These are phyloP conservation scores for Bemisia tabaci DNA, from an alignment of 1,140 invertebrate genomes.

Conservation along the genomic window DNA sequence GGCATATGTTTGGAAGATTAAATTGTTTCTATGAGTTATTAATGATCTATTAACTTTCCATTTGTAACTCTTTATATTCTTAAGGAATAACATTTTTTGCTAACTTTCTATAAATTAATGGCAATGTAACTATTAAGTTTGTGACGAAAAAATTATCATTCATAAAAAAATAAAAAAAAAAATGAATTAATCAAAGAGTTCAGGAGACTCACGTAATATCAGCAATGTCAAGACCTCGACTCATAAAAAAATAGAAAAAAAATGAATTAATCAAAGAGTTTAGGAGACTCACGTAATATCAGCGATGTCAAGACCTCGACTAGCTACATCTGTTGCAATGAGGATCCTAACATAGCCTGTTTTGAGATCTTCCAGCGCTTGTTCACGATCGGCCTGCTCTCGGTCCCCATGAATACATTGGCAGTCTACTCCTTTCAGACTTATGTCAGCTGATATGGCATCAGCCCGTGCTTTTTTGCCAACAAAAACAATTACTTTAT, in stretches of 20 bases:
- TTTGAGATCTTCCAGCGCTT: slow-evolving; percentile 68
- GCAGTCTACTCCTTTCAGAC: slow-evolving; percentile 45
- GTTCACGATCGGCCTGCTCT: slow-evolving; percentile 73
- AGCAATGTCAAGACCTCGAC: slow-evolving; percentile 80
- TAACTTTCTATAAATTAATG: too few relatives aligned
- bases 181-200: too few relatives aligned
- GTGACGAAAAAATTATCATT: too few relatives aligned
- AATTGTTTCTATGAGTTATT: too few relatives aligned
- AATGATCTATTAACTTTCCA: too few relatives aligned
- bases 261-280: too few relatives aligned
- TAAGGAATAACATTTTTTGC: too few relatives aligned
- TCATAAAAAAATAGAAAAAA: too few relatives aligned
- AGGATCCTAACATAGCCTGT: slow-evolving; percentile 58
- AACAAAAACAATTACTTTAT: slow-evolving; percentile 81
- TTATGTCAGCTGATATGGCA: slow-evolving; percentile 64
- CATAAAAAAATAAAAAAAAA: too few relatives aligned
- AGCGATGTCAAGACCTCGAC: slow-evolving; percentile 80
- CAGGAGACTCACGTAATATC: slow-evolving; percentile 67
- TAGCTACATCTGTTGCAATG: slow-evolving; percentile 91
- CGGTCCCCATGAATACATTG: slow-evolving; percentile 80
- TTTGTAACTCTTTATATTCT: too few relatives aligned
- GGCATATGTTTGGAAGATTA: too few relatives aligned
- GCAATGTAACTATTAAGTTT: too few relatives aligned
- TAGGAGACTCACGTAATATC: slow-evolving; percentile 67
- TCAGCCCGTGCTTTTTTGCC: slow-evolving; percentile 67